Percentiles rank a stretch among this genome's conserved stretches.
phyloP scores from a whole-genome alignment of 2,888 invertebrate species.

The Eupeodes latifasciatus region DNA sequence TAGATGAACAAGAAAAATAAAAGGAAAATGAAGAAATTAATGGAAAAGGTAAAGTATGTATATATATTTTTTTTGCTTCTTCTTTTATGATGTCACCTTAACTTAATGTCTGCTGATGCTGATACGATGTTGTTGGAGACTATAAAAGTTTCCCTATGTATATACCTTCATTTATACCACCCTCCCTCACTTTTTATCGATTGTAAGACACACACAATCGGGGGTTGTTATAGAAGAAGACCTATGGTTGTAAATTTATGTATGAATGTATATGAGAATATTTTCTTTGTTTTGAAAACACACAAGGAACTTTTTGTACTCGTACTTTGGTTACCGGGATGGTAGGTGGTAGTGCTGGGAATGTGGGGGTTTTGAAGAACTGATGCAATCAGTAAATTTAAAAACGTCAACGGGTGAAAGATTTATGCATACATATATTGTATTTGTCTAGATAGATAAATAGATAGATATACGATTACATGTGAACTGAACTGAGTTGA shows the following conservation, averaged over 20 bases:
- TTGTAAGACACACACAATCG: constrained; percentile 26
- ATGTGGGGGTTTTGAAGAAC: background rate
- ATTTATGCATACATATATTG: constrained; percentile 58
- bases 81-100: constrained; percentile 61
- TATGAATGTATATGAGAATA: background rate
- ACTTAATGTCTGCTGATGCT: constrained; percentile 49
- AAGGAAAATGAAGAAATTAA: background rate
- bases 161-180: too few relatives aligned
- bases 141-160: constrained; percentile 4
- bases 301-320: background rate
- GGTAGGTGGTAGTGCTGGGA: too few relatives aligned
- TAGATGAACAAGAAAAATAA: background rate
- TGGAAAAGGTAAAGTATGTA: background rate
- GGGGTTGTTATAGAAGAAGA: constrained; percentile 20
- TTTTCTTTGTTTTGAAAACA: constrained; percentile 40
- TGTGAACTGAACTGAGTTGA: too few relatives aligned
- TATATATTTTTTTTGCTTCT: background rate
- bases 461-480: background rate
- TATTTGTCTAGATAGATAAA: background rate
- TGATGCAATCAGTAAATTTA: constrained; percentile 73
- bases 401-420: constrained; percentile 67
- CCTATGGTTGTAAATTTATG: background rate
- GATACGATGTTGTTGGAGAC: constrained; percentile 37
- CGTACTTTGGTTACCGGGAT: background rate
- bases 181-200: constrained; percentile 35